A percentile compares a stretch with the other conserved stretches of the same genome.
These are phyloP conservation scores for Macrophya annulata DNA, from an alignment of 2,888 invertebrate species.

Conservation along the genomic window DNA sequence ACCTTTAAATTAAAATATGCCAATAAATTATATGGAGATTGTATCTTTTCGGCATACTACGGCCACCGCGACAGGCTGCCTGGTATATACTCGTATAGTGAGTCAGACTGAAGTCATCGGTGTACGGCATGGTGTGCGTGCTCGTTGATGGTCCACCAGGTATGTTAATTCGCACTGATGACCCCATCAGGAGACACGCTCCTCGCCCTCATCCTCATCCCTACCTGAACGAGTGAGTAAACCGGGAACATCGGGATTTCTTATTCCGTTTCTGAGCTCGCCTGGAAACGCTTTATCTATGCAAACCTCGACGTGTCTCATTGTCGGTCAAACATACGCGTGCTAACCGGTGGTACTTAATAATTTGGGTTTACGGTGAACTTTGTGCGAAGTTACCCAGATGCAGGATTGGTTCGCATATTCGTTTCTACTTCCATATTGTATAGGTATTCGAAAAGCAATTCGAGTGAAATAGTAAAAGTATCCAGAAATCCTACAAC, in stretches of 20 bases:
- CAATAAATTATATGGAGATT: constrained; percentile 54
- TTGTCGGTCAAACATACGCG: not conserved
- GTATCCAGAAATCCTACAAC: no score
- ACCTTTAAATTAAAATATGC: constrained; percentile 55
- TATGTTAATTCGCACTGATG: constrained; percentile 77
- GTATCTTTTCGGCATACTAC: constrained; percentile 51
- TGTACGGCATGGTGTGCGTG: constrained; percentile 9
- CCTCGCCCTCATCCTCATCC: not conserved
- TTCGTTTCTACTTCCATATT: no score
- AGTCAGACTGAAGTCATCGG: constrained; percentile 56
- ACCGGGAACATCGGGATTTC: constrained; percentile 13
- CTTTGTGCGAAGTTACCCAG: no score
- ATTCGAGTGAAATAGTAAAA: no score
- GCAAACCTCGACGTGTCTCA: not conserved
- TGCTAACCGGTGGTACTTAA: no score
- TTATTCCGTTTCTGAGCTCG: not conserved
- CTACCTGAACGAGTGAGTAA: not conserved
- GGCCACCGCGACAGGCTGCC: constrained; percentile 26
- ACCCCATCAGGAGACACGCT: constrained; percentile 51
- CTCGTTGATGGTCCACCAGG: constrained; percentile 72
- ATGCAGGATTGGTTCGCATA: no score
- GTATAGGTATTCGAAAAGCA: no score
- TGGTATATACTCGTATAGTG: constrained; percentile 11
- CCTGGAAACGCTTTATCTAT: not conserved
- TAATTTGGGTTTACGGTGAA: no score